Conservation (phyloP, 53 echinoderm and acorn worm genomes). For the Glandiceps talaboti region DNA sequence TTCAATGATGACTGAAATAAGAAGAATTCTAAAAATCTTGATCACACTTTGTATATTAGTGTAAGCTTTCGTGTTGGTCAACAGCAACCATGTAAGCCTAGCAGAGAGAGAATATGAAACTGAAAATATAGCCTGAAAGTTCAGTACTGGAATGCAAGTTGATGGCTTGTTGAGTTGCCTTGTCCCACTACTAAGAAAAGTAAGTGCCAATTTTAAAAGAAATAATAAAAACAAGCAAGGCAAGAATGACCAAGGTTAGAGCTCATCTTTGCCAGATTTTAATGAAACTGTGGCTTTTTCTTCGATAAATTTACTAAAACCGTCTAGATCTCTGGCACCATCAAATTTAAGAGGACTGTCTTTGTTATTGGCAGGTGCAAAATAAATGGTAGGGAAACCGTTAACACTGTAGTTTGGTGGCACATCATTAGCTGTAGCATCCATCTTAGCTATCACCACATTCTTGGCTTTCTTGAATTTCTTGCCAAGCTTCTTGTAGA, state of each 20-base stretch:
- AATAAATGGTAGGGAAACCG: slow-evolving; percentile 85
- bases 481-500: slow-evolving; percentile 90
- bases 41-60: too few species aligned
- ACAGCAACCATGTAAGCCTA: too few species aligned
- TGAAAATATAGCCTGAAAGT: too few species aligned
- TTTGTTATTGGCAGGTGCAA: slow-evolving; percentile 72
- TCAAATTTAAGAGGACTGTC: slow-evolving; percentile 68
- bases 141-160: background rate
- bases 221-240: too few species aligned
- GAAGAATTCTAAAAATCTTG: too few species aligned
- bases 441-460: slow-evolving; percentile 86
- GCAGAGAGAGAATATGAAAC: too few species aligned
- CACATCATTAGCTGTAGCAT: slow-evolving; percentile 81
- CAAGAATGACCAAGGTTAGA: too few species aligned
- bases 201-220: too few species aligned
- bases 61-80: too few species aligned
- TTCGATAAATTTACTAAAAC: slow-evolving; percentile 75
- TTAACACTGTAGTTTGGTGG: slow-evolving; percentile 18
- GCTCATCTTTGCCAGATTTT: slow-evolving; percentile 25
- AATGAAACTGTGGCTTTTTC: slow-evolving; percentile 37
- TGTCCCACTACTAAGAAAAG: too few species aligned
- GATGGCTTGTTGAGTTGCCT: too few species aligned
- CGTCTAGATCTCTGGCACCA: slow-evolving; percentile 52
- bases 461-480: slow-evolving; percentile 53
- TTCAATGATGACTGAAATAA: too few species aligned